Percentiles rank a stretch among this genome's conserved stretches.
These are phyloP conservation scores for Proisotoma minuta DNA, from an alignment of 2,888 invertebrate species.

Conservation along the genomic window DNA sequence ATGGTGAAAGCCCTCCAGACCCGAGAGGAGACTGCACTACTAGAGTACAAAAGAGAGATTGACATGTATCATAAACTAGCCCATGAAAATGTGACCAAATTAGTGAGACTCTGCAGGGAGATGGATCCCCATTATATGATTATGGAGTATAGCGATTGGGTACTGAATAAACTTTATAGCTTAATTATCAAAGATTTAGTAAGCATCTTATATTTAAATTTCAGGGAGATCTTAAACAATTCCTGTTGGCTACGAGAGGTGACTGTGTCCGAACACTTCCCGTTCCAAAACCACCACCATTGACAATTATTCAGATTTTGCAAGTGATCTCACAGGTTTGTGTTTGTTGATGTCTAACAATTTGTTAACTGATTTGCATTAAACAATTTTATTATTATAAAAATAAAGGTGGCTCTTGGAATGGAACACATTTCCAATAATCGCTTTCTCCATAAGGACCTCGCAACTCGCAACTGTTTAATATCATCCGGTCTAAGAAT, in stretches of 20 bases:
- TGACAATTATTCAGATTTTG: slow-evolving; percentile 64
- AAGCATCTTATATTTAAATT: slow-evolving; percentile 39
- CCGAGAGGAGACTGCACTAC: slow-evolving; percentile 59
- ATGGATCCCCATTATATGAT: slow-evolving; percentile 83
- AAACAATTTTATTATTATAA: slow-evolving; percentile 3
- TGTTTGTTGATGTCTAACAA: background rate
- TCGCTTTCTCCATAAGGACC: slow-evolving; percentile 80
- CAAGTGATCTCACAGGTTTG: slow-evolving; percentile 55
- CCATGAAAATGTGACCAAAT: slow-evolving; percentile 72
- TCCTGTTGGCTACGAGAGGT: slow-evolving; percentile 65
- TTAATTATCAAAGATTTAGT: slow-evolving; percentile 1
- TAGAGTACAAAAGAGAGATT: slow-evolving; percentile 65
- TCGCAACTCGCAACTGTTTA: slow-evolving; percentile 86
- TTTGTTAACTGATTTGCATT: too few species aligned
- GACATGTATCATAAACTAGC: slow-evolving; percentile 79
- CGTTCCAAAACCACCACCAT: slow-evolving; percentile 57
- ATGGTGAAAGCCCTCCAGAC: slow-evolving; percentile 73
- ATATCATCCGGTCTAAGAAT: slow-evolving; percentile 73
- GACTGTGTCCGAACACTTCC: slow-evolving; percentile 46
- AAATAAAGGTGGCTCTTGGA: slow-evolving; percentile 69
- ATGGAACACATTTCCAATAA: slow-evolving; percentile 72
- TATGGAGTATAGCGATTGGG: slow-evolving; percentile 89
- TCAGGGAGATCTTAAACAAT: slow-evolving; percentile 88
- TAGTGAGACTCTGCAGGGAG: slow-evolving; percentile 55
- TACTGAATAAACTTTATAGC: slow-evolving; percentile 51